Percentiles rank a stretch among this genome's conserved stretches.
Conservation (phyloP, 2,113 vertebrate species). For the Ammospiza caudacuta region DNA sequence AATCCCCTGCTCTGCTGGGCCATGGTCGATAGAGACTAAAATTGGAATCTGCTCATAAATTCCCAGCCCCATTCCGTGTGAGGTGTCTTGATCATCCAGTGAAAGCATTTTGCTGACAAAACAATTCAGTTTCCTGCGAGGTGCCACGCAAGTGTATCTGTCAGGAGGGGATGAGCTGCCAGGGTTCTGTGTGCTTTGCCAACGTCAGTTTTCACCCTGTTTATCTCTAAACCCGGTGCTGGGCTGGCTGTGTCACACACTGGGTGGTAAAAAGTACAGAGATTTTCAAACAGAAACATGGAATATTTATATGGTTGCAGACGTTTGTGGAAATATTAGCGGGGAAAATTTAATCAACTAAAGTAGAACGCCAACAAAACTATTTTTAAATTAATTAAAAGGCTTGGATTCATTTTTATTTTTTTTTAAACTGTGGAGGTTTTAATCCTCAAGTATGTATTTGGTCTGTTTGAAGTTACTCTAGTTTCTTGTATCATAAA, state of each 20-base stretch:
- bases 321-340: slow-evolving; percentile 19
- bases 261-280: slow-evolving; percentile 32
- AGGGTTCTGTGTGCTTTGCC: background rate
- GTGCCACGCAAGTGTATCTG: background rate
- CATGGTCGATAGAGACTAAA: background rate
- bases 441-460: slow-evolving; percentile 30
- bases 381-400: slow-evolving; percentile 44
- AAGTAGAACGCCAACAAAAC: background rate
- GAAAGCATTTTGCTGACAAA: slow-evolving; percentile 16
- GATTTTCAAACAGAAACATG: slow-evolving; percentile 35
- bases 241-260: background rate
- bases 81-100: background rate
- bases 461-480: slow-evolving; percentile 22
- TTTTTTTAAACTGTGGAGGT: background rate
- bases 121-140: background rate
- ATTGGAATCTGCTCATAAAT: slow-evolving; percentile 19
- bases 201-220: slow-evolving; percentile 1
- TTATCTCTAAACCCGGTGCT: background rate
- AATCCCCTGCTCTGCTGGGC: slow-evolving; percentile 27
- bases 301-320: slow-evolving; percentile 44
- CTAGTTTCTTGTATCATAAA: slow-evolving; percentile 26
- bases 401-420: background rate
- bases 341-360: background rate
- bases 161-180: background rate
- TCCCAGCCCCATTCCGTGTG: background rate